A percentile compares a stretch with the other conserved stretches of the same genome.
phyloP scores from a whole-genome alignment of 2,797 vertebrate genomes.

The Oryzias sinensis region DNA sequence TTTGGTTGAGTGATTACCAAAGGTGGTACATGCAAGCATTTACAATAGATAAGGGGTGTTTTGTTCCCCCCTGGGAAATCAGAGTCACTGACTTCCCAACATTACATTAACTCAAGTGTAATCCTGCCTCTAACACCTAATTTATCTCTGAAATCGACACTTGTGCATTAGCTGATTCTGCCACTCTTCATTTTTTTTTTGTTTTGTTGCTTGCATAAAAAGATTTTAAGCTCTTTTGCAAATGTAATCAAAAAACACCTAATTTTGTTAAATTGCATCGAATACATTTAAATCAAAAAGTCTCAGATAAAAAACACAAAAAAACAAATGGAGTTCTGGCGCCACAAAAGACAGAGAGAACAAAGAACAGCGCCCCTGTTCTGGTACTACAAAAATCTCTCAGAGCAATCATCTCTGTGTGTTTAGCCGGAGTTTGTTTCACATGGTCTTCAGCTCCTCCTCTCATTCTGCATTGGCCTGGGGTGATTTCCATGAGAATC shows the following conservation, averaged over 20 bases:
- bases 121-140: constrained; percentile 52
- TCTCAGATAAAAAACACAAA: constrained; percentile 42
- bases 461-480: constrained; percentile 54
- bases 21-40: constrained; percentile 60
- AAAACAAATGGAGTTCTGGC: constrained; percentile 45
- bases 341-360: constrained; percentile 38
- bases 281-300: constrained; percentile 15
- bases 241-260: constrained; percentile 11
- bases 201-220: not conserved
- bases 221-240: not conserved
- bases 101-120: constrained; percentile 67
- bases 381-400: constrained; percentile 65
- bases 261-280: constrained; percentile 16
- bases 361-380: constrained; percentile 44
- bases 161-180: constrained; percentile 47
- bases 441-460: constrained; percentile 66
- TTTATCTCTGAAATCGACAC: constrained; percentile 43
- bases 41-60: constrained; percentile 57
- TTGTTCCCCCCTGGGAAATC: constrained; percentile 70
- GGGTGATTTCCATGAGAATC: constrained; percentile 80
- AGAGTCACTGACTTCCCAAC: constrained; percentile 60
- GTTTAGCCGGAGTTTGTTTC: constrained; percentile 67
- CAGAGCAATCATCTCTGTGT: constrained; percentile 64
- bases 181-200: constrained; percentile 19
- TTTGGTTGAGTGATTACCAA: constrained; percentile 73